Evolutionary conservation across 2,797 vertebrate genomes (phyloP), one percentile per base, ranked within the genome.

Genomic region (Capromys pilorides): DNA sequence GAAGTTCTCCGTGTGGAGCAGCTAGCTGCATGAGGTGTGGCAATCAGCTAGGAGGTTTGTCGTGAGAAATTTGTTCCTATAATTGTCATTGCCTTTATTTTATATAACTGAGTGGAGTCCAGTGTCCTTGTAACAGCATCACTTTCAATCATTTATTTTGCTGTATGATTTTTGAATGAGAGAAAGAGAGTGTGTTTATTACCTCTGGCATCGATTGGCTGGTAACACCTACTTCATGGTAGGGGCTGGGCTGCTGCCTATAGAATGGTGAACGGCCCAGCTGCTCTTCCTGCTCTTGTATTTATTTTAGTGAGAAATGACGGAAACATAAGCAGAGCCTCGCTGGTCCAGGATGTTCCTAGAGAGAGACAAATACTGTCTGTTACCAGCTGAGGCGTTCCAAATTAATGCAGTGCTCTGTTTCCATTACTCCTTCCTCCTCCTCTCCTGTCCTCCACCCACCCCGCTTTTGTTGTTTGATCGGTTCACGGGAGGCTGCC

Each of bases 61-160:
- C 26, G 11, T n/a, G 66, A 71, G 28, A 59, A 6, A 54, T 36
- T 94, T 24, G 39, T 77, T n/a, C 41, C 59, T 22, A 78, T 51
- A 66, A 61, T 64, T 62, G n/a, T 66, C 88, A 26, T 64, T 33
- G 14, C n/a, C 57, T 94, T 97, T 80, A 62, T 93, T 94, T 91
- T 93, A 33, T 45, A 88, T 61, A 85, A 54, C 73, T 90, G 66
- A 89, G 49, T 61, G 6, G 83, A 69, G 73, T 75, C 45, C 57
- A 88, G 57, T 26, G 13, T 82, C 33, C 31, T 67, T 88, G 24
- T 51, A 31, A 69, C 49, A 93, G 9, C 18, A 57, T 88, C 61
- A 49, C 54, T 95, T 91, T 64, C 8, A 51, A 28, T 82, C 39
- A 84, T 39, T 94, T 86, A n/a, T 88, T 66, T 86, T 67, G 16